Conservation (phyloP, 2,797 vertebrate genomes). For the Distichodus sexfasciatus region DNA sequence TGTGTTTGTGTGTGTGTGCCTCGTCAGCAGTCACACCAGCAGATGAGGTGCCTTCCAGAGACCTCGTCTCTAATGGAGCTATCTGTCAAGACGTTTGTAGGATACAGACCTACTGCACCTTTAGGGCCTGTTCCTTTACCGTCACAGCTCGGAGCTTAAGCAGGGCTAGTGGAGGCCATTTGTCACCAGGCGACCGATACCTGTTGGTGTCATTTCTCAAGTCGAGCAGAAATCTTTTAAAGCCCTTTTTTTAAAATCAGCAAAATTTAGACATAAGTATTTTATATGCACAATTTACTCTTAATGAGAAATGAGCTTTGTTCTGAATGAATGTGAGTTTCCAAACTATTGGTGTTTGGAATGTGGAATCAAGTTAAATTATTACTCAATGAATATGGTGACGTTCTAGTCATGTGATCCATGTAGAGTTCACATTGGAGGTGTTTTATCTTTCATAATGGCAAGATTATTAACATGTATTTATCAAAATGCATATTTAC, state of each 20-base stretch:
- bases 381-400: too few relatives aligned
- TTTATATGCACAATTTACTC: too few relatives aligned
- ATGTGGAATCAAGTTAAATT: not conserved
- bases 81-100: conserved; percentile 85
- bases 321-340: too few relatives aligned
- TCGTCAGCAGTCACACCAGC: conserved; percentile 86
- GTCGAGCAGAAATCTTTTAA: too few relatives aligned
- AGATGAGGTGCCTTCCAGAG: conserved; percentile 81
- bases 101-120: conserved; percentile 68
- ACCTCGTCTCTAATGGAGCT: conserved; percentile 84
- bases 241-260: too few relatives aligned
- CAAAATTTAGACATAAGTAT: not conserved
- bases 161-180: conserved; percentile 69
- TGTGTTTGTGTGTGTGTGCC: conserved; percentile 68
- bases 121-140: conserved; percentile 71
- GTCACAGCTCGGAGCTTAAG: conserved; percentile 70
- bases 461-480: too few relatives aligned
- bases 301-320: too few relatives aligned
- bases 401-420: too few relatives aligned
- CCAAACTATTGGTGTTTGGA: not conserved
- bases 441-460: too few relatives aligned
- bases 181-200: conserved; percentile 75
- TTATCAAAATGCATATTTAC: too few relatives aligned
- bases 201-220: conserved; percentile 32
- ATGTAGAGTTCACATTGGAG: too few relatives aligned